Base-by-base conservation (phyloP, 2,888 invertebrate genomes). In the Apodemia mormo region DNA sequence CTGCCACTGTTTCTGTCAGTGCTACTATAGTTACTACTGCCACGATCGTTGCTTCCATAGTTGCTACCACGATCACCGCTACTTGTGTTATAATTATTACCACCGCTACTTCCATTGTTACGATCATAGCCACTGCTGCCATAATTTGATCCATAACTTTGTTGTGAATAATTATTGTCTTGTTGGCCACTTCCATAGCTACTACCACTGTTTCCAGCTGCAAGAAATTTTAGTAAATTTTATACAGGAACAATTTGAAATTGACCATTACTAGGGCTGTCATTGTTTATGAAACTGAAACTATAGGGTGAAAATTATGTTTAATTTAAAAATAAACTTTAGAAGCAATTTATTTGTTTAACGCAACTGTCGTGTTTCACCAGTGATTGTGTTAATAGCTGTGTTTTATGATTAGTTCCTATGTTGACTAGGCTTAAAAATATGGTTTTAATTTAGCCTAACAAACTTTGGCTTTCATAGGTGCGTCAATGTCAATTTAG, bases 11-110 rank as follows among this genome's bases (percentile, higher is more conserved):
- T 84, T 65, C 91, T 81, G 72, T 88, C 87, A 14, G 81, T 78
- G 29, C 85, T 82, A 66, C 86, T 83, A 73, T 84, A 85, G 68
- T 89, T 85, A 70, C 89, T 82, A 9, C 93, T 81, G 69, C 92
- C 89, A 58, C 93, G 82, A 65, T 93, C 88, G 70, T 88, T 87
- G 65, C 93, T 91, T 68, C 90, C 87, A 72, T 88, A 88, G 74
- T 77, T 84, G 72, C 81, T 85, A 37, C 85, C 82, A 22, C 88
- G 82, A 69, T 94, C 88, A 67, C 94, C 91, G 68, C 90, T 85
- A 43, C 84, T 82, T 49, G 87, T 84, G 54, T 78, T 82, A 76
- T 86, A 85, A 74, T 87, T 87, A 66, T 80, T 22, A 22, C 22
- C 81, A 75, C 79, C 87, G 67, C 80, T 81, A 74, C 79, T 82